Conservation (phyloP, 2,888 invertebrate genomes). For the Mythimna vitellina region DNA sequence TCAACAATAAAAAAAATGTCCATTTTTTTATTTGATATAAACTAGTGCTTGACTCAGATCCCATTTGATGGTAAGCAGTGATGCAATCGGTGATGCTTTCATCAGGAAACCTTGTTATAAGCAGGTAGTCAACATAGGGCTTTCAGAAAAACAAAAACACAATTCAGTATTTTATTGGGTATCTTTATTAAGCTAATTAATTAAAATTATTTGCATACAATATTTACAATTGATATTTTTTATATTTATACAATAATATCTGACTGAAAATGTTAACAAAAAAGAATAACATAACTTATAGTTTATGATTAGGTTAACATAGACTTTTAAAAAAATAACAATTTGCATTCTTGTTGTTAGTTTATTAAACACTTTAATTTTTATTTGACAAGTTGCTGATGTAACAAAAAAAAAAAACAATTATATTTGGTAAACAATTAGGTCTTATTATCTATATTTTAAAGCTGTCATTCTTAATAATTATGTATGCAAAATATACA, state of each 20-base stretch:
- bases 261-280: constrained; percentile 18
- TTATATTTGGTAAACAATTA: constrained; percentile 54
- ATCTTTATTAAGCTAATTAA: constrained; percentile 81
- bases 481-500: constrained; percentile 82
- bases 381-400: constrained; percentile 31
- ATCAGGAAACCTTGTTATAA: neutral
- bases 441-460: constrained; percentile 77
- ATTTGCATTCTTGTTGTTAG: constrained; percentile 5
- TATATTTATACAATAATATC: constrained; percentile 45
- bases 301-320: constrained; percentile 16
- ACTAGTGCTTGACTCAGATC: no score
- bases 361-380: neutral
- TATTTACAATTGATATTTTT: constrained; percentile 66
- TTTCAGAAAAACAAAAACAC: constrained; percentile 10
- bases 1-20: no score
- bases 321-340: constrained; percentile 11
- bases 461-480: constrained; percentile 80
- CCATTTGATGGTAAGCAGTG: no score
- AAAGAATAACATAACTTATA: neutral
- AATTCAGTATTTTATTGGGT: constrained; percentile 51
- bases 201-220: constrained; percentile 74
- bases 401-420: constrained; percentile 43
- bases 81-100: neutral
- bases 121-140: neutral
- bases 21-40: no score